Evolutionary conservation across 2,113 vertebrate species (phyloP).

Genomic region (Tragulus kanchil): DNA sequence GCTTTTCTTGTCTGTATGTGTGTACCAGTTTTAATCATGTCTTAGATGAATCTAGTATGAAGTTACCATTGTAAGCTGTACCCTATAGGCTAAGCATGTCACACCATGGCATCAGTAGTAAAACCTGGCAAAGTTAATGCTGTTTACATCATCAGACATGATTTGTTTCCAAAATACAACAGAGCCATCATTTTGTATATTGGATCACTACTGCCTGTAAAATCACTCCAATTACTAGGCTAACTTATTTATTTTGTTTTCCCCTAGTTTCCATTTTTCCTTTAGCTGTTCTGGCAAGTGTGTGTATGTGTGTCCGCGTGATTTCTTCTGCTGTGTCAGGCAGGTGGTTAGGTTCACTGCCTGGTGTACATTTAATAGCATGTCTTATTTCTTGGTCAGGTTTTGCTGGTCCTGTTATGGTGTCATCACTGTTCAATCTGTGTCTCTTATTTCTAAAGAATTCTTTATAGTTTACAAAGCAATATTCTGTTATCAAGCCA

Average conservation of each 20-base stretch:
- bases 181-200: neutral
- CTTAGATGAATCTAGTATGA: neutral
- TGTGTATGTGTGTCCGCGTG: neutral
- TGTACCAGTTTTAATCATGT: neutral
- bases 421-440: neutral
- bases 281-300: neutral
- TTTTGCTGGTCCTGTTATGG: neutral
- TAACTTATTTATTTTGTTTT: neutral
- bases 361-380: neutral
- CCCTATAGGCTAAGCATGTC: neutral
- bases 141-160: neutral
- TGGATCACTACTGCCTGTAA: neutral
- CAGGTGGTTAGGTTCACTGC: neutral
- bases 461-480: neutral
- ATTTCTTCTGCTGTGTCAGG: neutral
- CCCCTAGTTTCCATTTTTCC: neutral
- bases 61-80: neutral
- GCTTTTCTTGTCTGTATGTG: neutral
- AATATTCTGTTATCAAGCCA: neutral
- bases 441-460: constrained; percentile 7
- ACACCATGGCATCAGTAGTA: accelerated
- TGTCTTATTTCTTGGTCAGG: neutral
- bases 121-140: neutral
- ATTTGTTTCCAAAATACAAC: neutral
- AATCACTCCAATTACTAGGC: neutral